Base-by-base conservation (phyloP, 2,888 invertebrate species). In the Norana najaformis region DNA sequence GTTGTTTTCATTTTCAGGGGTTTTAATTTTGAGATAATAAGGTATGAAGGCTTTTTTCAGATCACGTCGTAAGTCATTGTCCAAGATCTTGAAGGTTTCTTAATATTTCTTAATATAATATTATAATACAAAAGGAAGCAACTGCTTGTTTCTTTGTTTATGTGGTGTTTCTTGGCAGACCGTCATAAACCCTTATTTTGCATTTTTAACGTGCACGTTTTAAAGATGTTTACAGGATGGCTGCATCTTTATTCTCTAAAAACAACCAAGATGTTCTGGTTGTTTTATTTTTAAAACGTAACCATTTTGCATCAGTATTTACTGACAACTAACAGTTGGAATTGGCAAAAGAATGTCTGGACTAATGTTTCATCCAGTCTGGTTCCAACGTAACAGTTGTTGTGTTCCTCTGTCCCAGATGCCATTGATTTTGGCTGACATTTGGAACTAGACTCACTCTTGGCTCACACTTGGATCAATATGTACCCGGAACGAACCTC, bases 251-350 rank as follows among this genome's bases (percentile, higher is more conserved):
- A 69, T 8, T 69, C 69, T n/a, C 8, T n/a, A 69, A 69, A 6
- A 47, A 23, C 23, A 47, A 47, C 3, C 47, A 47, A 47, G 23
- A 69, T 69, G n/a, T 69, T 69, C n/a, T 69, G 69, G 69, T 69
- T 69, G 69, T 69, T 69, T 69, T 69, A 69, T 69, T 69, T n/a
- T n/a, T n/a, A 69, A 69, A 69, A n/a, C n/a, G 69, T 69, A 69
- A n/a, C 69, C 69, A n/a, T n/a, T 69, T 69, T 23, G 23, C 47
- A 47, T 4, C 47, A 47, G 47, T 47, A 47, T 47, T 30, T 69
- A 69, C 69, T 69, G n/a, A n/a, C n/a, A 69, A 69, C n/a, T 69
- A 16, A n/a, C 8, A n/a, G 69, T 69, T 69, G 69, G 69, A 69
- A 69, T 30, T 69, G 69, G 69, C 30, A n/a, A n/a, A 69, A 69